phyloP scores from a whole-genome alignment of 2,888 invertebrate species.

The Eupithecia vulgata region DNA sequence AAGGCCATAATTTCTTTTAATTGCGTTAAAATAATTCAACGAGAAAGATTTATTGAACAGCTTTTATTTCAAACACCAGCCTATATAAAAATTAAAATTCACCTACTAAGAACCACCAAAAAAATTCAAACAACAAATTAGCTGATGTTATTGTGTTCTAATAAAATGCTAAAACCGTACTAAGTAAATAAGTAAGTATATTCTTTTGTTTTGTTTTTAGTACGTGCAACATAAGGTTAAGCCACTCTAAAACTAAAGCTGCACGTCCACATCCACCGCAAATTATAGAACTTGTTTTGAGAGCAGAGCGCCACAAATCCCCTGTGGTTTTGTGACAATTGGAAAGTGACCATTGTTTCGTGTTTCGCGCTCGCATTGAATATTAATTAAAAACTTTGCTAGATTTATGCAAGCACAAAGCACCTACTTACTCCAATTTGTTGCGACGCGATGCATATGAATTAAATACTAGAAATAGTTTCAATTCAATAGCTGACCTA shows the following conservation, averaged over 20 bases:
- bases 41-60: no score
- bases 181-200: neutral
- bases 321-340: slow-evolving; percentile 51
- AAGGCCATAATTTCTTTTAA: no score
- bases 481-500: neutral
- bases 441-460: neutral
- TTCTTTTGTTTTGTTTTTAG: neutral
- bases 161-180: no score
- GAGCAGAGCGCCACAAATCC: slow-evolving; percentile 47
- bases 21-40: no score
- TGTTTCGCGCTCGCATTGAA: slow-evolving; percentile 45
- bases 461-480: neutral
- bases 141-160: no score
- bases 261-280: slow-evolving; percentile 46
- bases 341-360: slow-evolving; percentile 53
- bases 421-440: neutral
- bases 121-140: no score
- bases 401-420: slow-evolving; percentile 16
- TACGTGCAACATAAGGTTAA: neutral
- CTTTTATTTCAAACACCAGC: no score
- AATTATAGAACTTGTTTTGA: slow-evolving; percentile 61
- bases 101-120: no score
- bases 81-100: no score
- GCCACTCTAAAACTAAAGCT: slow-evolving; percentile 46
- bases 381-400: slow-evolving; percentile 45